Conservation (phyloP, 2,113 vertebrate genomes). For the Clupea harengus region DNA sequence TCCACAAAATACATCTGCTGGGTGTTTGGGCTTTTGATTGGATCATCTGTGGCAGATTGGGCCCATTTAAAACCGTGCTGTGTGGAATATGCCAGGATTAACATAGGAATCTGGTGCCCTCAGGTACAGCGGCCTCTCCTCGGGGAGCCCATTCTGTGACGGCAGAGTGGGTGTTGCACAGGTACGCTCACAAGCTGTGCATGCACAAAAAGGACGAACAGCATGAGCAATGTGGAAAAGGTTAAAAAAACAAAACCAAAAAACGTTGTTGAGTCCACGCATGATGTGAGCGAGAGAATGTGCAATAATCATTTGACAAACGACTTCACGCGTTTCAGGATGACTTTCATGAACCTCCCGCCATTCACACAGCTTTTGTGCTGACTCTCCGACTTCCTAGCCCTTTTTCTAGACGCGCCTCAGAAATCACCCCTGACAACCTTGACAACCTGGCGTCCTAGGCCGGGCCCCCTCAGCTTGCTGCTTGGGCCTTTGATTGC, state of each 20-base stretch:
- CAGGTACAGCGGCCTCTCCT: neutral
- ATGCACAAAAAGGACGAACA: neutral
- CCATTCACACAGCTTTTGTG: constrained; percentile 57
- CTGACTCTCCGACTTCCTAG: constrained; percentile 68
- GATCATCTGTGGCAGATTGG: constrained; percentile 47
- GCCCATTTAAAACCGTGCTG: constrained; percentile 28
- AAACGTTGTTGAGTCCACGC: neutral
- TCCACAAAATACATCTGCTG: constrained; percentile 60
- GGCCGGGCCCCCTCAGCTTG: neutral
- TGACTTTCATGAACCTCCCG: constrained; percentile 31
- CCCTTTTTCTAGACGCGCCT: constrained; percentile 63
- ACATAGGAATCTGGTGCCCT: neutral
- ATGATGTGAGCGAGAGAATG: neutral
- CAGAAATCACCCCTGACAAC: constrained; percentile 47
- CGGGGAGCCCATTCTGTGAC: neutral
- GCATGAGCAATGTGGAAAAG: neutral
- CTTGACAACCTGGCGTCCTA: neutral
- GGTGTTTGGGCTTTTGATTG: constrained; percentile 38
- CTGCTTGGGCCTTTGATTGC: constrained; percentile 60
- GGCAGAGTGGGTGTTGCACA: neutral
- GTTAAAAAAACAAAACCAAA: neutral
- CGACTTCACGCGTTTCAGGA: neutral
- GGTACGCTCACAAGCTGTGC: neutral
- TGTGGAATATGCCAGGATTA: constrained; percentile 26
- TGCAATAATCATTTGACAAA: neutral